Percentiles rank a stretch among this genome's conserved stretches.
Evolutionary conservation across 2,113 vertebrate genomes (phyloP).

Genomic region (Zingel zingel): DNA sequence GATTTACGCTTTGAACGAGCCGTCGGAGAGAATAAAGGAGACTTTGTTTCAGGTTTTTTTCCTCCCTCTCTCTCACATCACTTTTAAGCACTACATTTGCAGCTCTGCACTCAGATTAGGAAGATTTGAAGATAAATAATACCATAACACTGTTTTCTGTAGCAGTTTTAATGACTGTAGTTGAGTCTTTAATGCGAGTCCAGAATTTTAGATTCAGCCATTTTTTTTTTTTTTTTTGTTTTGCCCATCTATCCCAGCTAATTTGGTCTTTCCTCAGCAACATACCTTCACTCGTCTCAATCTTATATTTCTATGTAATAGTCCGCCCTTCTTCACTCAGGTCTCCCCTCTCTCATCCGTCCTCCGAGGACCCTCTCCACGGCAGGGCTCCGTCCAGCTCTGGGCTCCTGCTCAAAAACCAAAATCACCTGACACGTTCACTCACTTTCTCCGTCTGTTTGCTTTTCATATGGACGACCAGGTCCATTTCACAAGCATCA

Average conservation of each 20-base stretch:
- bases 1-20: conserved; percentile 62
- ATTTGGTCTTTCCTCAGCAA: background rate
- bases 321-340: conserved; percentile 2
- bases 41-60: conserved; percentile 34
- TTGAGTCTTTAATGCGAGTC: background rate
- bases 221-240: background rate
- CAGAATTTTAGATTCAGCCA: background rate
- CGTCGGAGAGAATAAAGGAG: conserved; percentile 70
- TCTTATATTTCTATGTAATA: background rate
- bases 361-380: conserved; percentile 5
- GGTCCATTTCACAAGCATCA: conserved; percentile 63
- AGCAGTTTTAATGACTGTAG: background rate
- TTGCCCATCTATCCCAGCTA: background rate
- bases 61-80: background rate
- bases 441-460: conserved; percentile 58
- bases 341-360: background rate
- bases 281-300: background rate
- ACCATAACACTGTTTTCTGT: background rate
- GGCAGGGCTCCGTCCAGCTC: conserved; percentile 17
- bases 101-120: conserved; percentile 22
- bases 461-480: conserved; percentile 47
- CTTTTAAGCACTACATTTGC: background rate
- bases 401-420: conserved; percentile 40
- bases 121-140: conserved; percentile 4
- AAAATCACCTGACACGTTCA: conserved; percentile 62